Base-by-base conservation (phyloP, 2,888 invertebrate species). In the Tinea semifulvella region DNA sequence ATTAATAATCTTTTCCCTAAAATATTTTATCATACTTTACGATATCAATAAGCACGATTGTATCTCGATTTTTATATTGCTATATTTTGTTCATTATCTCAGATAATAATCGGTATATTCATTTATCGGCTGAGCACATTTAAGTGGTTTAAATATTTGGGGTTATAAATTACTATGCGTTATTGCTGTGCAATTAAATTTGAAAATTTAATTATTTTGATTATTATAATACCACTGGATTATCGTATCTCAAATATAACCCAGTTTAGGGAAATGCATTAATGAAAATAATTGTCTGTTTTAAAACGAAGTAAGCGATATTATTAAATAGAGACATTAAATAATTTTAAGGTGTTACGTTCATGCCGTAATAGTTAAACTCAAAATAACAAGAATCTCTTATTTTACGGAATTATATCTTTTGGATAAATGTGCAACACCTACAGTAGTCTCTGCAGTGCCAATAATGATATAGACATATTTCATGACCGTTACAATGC, bases 91-190 rank as follows among this genome's bases (percentile, higher is more conserved):
- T 14, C 4, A 7, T 31, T 14, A 31, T 31, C 31, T n/a, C 2
- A 13, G 31, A 31, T 31, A 31, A 13, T 31, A 31, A 31, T 31
- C 31, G 14, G 14, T 2, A n/a, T n/a, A n/a, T n/a, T n/a, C n/a
- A 11, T 3, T 31, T 31, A 31, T 31, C 31, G 14, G 6, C 22
- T 6, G 14, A n/a, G 14, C 3, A 2, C 7, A 7, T 10, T 31
- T 31, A 31, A 31, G 31, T 31, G 31, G 6, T 31, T 31, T 11
- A 31, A 31, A 31, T 31, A 13, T 31, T 31, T 31, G 2, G n/a
- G 3, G 13, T 4, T 31, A n/a, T 31, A 31, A 31, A 31, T 31
- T n/a, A 31, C 11, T 14, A 13, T 31, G 31, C 31, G 14, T 14
- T 31, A 31, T 13, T 2, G 31, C 31, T n/a, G 2, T 31, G 31